Evolutionary conservation across 2,888 invertebrate genomes (phyloP), one percentile per base, ranked within the genome.

Genomic region (Scaptomyza cyrtandrae): DNA sequence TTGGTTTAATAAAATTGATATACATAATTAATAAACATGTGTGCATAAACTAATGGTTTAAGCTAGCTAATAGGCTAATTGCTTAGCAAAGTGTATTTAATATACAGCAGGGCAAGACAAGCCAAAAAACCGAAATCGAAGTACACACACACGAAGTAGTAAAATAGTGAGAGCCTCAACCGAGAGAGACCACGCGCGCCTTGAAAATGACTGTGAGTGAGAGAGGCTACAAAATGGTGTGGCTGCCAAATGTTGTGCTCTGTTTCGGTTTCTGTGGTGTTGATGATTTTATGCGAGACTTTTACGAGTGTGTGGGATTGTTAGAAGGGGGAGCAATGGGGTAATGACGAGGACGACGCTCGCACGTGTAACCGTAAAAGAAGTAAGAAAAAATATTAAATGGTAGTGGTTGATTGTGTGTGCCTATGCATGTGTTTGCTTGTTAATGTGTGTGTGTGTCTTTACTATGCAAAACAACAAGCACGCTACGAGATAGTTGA

Each of bases 291-390:
- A 56, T 52, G 71, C 41, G 68, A 52, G 48, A 57, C 29, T 19
- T 13, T 19, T 3, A n/a, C 4, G 24, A 5, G 39, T 3, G 33
- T 13, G 50, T n/a, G 57, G 11, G n/a, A 3, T 33, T 4, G 29
- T 24, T 33, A 0, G 41, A 9, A 9, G 2, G 9, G 44, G 54
- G 63, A n/a, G 43, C 31, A 31, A 57, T 48, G 48, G 59, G 64
- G 76, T 64, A 60, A 62, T 72, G 74, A 64, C 73, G 72, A 79
- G 72, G 71, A 71, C 73, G 71, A 62, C 73, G 73, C 78, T 73
- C 86, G 86, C 82, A 82, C 82, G 82, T 82, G 82, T 82, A 85
- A 81, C 79, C 79, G 79, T 86, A 78, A 87, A 82, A 87, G 84
- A 75, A 80, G 81, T 75, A 68, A 70, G 70, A 48, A 45, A 14